These are phyloP conservation scores for Chloropsis hardwickii DNA, from an alignment of 2,113 vertebrate genomes.

Conservation along the genomic window DNA sequence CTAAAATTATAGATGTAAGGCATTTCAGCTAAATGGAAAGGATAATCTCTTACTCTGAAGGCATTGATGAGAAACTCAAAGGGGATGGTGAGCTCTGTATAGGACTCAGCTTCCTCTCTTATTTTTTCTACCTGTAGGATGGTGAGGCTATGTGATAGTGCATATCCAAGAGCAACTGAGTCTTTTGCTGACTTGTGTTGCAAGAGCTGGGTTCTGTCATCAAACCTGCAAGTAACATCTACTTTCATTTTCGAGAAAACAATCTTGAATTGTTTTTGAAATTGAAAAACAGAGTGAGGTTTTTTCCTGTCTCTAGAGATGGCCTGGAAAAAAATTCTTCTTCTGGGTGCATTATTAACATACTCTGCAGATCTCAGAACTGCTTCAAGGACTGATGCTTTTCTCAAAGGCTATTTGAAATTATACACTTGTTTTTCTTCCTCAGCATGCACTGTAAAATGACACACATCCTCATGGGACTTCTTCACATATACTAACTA, in stretches of 20 bases:
- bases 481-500: background rate
- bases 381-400: background rate
- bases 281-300: no score
- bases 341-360: background rate
- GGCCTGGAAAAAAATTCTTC: background rate
- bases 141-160: fast-evolving
- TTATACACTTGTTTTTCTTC: background rate
- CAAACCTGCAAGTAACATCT: background rate
- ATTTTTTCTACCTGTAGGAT: background rate
- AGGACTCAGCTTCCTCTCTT: background rate
- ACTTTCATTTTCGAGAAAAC: background rate
- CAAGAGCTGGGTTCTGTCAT: background rate
- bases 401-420: background rate
- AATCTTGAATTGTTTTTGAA: background rate
- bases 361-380: background rate
- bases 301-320: background rate
- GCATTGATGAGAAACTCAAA: background rate
- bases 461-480: background rate
- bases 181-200: background rate
- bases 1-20: background rate
- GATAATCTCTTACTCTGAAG: background rate
- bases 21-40: background rate
- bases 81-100: no score
- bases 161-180: background rate
- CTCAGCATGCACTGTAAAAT: background rate